These are phyloP conservation scores for Nasonia giraulti DNA, from an alignment of 1,140 invertebrate genomes.

Conservation along the genomic window DNA sequence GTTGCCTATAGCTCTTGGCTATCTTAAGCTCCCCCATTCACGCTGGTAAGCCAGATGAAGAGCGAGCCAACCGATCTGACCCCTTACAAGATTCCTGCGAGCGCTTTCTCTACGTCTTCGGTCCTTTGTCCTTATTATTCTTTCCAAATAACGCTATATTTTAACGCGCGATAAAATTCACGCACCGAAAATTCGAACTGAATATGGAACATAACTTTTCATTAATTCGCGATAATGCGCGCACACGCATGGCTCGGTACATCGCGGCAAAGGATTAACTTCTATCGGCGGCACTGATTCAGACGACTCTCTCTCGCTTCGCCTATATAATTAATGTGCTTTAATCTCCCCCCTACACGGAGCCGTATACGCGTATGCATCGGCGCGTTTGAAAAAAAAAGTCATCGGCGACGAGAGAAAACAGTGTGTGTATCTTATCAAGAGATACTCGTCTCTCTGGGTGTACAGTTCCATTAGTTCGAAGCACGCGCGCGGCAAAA, in stretches of 20 bases:
- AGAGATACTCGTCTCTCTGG: no score
- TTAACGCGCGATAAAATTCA: no score
- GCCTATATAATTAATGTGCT: no score
- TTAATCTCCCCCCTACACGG: no score
- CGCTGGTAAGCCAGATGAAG: conserved; percentile 20
- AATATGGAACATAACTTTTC: neutral
- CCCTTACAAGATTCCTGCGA: neutral
- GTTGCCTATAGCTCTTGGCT: neutral
- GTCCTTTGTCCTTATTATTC: neutral
- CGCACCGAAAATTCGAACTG: no score
- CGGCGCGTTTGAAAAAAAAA: neutral
- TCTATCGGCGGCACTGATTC: neutral
- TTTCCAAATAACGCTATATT: no score
- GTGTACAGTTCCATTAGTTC: neutral
- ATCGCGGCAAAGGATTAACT: neutral
- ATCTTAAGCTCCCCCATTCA: neutral
- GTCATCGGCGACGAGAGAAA: neutral
- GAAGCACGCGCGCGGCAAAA: neutral
- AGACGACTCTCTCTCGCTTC: no score
- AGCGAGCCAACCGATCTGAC: conserved; percentile 3
- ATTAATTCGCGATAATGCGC: neutral
- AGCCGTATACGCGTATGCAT: no score
- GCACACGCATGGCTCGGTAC: no score
- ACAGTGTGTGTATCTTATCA: no score
- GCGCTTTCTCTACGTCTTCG: neutral